A percentile compares a stretch with the other conserved stretches of the same genome.
phyloP scores from a whole-genome alignment of 1,140 invertebrate genomes.

The Trichogramma pretiosum region DNA sequence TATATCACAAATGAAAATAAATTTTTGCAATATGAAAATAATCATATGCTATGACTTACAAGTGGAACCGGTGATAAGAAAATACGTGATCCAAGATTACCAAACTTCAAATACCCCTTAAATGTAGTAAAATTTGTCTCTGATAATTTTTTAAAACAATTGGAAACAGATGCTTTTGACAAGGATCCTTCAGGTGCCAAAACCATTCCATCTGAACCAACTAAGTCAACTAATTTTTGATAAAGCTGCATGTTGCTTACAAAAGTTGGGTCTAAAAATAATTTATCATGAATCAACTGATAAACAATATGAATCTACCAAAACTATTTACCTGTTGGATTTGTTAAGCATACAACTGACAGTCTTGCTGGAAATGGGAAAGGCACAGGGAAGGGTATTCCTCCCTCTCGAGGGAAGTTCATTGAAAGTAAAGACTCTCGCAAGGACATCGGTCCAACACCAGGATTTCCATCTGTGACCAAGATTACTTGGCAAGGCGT shows the following conservation, averaged over 20 bases:
- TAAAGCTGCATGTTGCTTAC: slow-evolving; percentile 32
- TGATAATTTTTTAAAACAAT: slow-evolving; percentile 63
- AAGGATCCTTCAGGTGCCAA: slow-evolving; percentile 54
- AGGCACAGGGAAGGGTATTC: slow-evolving; percentile 57
- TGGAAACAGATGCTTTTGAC: slow-evolving; percentile 51
- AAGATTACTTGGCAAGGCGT: slow-evolving; percentile 72
- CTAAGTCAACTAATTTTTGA: slow-evolving; percentile 50
- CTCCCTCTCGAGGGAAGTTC: slow-evolving; percentile 33
- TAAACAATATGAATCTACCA: slow-evolving; percentile 1
- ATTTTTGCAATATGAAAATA: slow-evolving; percentile 1
- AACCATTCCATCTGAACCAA: slow-evolving; percentile 56
- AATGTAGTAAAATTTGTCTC: slow-evolving; percentile 73
- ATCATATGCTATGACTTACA: slow-evolving; percentile 36
- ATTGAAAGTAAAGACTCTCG: slow-evolving; percentile 44
- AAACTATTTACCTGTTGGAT: slow-evolving; percentile 39
- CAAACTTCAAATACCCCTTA: slow-evolving; percentile 67
- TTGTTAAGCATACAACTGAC: slow-evolving; percentile 62
- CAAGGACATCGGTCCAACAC: slow-evolving; percentile 57
- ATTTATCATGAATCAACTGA: slow-evolving; percentile 5
- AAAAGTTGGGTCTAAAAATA: slow-evolving; percentile 30
- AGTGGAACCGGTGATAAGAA: slow-evolving; percentile 68
- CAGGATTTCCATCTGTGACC: slow-evolving; percentile 72
- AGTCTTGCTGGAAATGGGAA: slow-evolving; percentile 77
- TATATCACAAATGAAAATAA: slow-evolving; percentile 20
- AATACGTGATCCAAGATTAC: slow-evolving; percentile 64